These are phyloP conservation scores for Pseudomyrmex pallidus DNA, from an alignment of 1,140 invertebrate species.

Conservation along the genomic window DNA sequence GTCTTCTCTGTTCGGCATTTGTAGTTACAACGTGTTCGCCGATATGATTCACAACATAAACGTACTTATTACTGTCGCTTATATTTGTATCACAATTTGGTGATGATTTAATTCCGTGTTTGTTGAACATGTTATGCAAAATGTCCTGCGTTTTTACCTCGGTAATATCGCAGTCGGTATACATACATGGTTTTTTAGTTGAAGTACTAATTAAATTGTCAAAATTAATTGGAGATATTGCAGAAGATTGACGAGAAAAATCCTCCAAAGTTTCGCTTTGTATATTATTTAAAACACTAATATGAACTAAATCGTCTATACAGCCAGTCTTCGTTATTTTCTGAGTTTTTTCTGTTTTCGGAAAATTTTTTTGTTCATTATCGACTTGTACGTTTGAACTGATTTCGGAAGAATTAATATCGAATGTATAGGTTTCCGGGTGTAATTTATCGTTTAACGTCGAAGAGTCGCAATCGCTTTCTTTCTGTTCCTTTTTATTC, in stretches of 20 bases:
- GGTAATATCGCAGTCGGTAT: slow-evolving; percentile 36
- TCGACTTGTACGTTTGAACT: background rate
- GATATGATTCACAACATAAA: slow-evolving; percentile 65
- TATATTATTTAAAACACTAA: slow-evolving; percentile 63
- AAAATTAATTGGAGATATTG: slow-evolving; percentile 53
- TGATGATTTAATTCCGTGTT: slow-evolving; percentile 1
- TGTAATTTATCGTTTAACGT: slow-evolving; percentile 36
- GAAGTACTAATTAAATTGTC: slow-evolving; percentile 52
- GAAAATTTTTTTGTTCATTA: slow-evolving; percentile 14
- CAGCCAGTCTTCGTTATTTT: slow-evolving; percentile 10
- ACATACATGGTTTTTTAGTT: slow-evolving; percentile 27
- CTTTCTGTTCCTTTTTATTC: slow-evolving; percentile 25
- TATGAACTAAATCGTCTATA: slow-evolving; percentile 65
- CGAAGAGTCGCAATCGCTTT: slow-evolving; percentile 1
- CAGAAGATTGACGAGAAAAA: slow-evolving; percentile 18
- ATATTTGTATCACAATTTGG: slow-evolving; percentile 42
- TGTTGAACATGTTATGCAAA: slow-evolving; percentile 19
- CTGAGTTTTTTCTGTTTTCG: slow-evolving; percentile 9
- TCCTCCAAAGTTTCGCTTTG: slow-evolving; percentile 65
- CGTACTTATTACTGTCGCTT: slow-evolving; percentile 41
- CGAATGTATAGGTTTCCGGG: slow-evolving; percentile 9
- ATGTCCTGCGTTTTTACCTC: slow-evolving; percentile 28
- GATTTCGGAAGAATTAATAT: slow-evolving; percentile 27
- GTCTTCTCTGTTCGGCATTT: slow-evolving; percentile 43
- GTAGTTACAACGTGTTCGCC: slow-evolving; percentile 63